Evolutionary conservation across 2,797 vertebrate genomes (phyloP).

Genomic region (Leptatherina wallacei): DNA sequence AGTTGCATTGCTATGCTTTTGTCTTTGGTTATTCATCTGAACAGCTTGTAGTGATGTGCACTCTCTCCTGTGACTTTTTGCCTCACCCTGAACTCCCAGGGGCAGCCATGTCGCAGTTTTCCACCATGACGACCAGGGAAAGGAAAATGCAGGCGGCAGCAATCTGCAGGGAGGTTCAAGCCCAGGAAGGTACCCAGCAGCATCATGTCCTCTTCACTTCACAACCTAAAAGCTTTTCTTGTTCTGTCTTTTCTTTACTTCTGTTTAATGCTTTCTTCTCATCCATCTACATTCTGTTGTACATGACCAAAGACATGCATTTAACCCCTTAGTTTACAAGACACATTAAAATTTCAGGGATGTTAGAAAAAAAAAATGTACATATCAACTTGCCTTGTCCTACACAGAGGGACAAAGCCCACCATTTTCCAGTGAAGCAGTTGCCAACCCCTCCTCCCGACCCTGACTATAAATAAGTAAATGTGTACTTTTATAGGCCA

Average conservation of each 20-base stretch:
- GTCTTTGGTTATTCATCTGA: constrained; percentile 36
- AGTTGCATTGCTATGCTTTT: constrained; percentile 40
- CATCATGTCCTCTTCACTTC: constrained; percentile 46
- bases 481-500: constrained; percentile 83
- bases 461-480: constrained; percentile 85
- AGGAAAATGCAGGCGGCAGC: constrained; percentile 91
- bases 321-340: constrained; percentile 17
- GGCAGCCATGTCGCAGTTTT: constrained; percentile 90
- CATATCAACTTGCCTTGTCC: constrained; percentile 5
- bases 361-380: neutral
- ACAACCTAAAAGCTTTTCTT: constrained; percentile 17
- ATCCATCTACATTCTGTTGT: neutral
- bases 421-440: constrained; percentile 53
- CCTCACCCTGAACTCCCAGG: constrained; percentile 58
- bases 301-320: neutral
- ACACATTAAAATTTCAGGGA: constrained; percentile 12
- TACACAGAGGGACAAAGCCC: constrained; percentile 16
- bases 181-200: constrained; percentile 83
- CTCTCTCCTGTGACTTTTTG: constrained; percentile 43
- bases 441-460: constrained; percentile 64
- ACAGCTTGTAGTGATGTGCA: constrained; percentile 51
- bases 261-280: neutral
- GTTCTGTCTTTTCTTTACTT: constrained; percentile 17
- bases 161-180: constrained; percentile 92
- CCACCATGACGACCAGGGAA: constrained; percentile 88